Conservation (phyloP, 2,797 vertebrate species). For the Lacerta agilis region DNA sequence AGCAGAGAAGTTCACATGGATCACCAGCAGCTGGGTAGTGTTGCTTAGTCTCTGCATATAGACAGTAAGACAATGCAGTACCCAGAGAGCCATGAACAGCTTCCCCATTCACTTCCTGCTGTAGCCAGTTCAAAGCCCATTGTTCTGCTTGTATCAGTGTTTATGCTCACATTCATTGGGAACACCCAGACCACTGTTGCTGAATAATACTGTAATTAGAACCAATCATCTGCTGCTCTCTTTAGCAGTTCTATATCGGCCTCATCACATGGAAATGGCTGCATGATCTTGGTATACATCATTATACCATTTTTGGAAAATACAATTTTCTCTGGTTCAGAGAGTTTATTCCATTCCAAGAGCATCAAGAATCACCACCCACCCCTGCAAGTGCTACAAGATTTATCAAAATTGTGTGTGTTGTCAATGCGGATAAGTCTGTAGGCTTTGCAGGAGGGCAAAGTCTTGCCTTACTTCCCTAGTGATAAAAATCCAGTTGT, state of each 20-base stretch:
- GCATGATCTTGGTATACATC: neutral
- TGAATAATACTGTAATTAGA: slow-evolving; percentile 24
- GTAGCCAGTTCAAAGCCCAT: slow-evolving; percentile 43
- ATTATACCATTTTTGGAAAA: neutral
- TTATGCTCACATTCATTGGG: slow-evolving; percentile 49
- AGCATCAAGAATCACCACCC: neutral
- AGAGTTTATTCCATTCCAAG: neutral
- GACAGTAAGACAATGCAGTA: neutral
- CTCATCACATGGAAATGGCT: neutral
- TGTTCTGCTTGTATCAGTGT: slow-evolving; percentile 49
- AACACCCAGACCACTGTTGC: slow-evolving; percentile 26
- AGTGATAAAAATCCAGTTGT: neutral
- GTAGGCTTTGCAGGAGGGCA: neutral
- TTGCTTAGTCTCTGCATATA: neutral
- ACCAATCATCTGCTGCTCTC: neutral
- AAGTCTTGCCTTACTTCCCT: neutral
- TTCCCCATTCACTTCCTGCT: neutral
- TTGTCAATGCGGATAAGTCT: neutral
- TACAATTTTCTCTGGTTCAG: slow-evolving; percentile 1
- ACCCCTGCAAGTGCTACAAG: neutral
- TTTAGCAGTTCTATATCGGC: neutral
- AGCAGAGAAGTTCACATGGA: neutral
- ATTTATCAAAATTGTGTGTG: neutral
- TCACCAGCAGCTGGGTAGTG: neutral
- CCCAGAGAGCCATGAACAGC: slow-evolving; percentile 32